A percentile compares a stretch with the other conserved stretches of the same genome.
Evolutionary conservation across 2,888 invertebrate genomes (phyloP).

Genomic region (Drosophila eohydei): DNA sequence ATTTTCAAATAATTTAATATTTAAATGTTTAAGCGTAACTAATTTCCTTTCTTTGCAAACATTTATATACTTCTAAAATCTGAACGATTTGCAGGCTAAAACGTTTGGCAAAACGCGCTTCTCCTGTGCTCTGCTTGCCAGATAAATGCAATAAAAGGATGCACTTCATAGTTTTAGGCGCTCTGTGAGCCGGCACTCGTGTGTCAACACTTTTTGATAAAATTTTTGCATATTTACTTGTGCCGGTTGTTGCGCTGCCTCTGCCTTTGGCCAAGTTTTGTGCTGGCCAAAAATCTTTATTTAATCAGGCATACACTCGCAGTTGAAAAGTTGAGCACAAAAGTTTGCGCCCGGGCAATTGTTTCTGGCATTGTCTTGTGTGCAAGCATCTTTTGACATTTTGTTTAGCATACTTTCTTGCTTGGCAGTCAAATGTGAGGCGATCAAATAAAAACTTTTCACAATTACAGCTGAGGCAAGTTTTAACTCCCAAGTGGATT

Average conservation of each 20-base stretch:
- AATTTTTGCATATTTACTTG: slow-evolving; percentile 64
- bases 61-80: too few relatives aligned
- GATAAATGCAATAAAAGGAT: slow-evolving; percentile 30
- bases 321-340: slow-evolving; percentile 61
- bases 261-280: slow-evolving; percentile 51
- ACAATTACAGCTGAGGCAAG: slow-evolving; percentile 41
- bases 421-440: slow-evolving; percentile 53
- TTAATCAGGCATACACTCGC: slow-evolving; percentile 71
- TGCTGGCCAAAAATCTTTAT: slow-evolving; percentile 70
- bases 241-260: slow-evolving; percentile 36
- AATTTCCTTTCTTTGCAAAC: too few relatives aligned
- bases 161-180: slow-evolving; percentile 34
- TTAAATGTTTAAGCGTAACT: too few relatives aligned
- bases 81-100: neutral
- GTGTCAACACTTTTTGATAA: slow-evolving; percentile 54
- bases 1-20: too few relatives aligned
- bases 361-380: slow-evolving; percentile 52
- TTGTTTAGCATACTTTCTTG: slow-evolving; percentile 50
- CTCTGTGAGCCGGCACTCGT: slow-evolving; percentile 30
- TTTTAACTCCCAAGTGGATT: slow-evolving; percentile 35
- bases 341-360: slow-evolving; percentile 64
- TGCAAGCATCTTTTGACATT: slow-evolving; percentile 67
- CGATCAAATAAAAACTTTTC: slow-evolving; percentile 79
- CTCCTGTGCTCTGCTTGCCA: neutral
- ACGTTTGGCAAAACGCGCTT: neutral